These are phyloP conservation scores for Channa striata DNA, from an alignment of 2,797 vertebrate genomes.

Conservation along the genomic window DNA sequence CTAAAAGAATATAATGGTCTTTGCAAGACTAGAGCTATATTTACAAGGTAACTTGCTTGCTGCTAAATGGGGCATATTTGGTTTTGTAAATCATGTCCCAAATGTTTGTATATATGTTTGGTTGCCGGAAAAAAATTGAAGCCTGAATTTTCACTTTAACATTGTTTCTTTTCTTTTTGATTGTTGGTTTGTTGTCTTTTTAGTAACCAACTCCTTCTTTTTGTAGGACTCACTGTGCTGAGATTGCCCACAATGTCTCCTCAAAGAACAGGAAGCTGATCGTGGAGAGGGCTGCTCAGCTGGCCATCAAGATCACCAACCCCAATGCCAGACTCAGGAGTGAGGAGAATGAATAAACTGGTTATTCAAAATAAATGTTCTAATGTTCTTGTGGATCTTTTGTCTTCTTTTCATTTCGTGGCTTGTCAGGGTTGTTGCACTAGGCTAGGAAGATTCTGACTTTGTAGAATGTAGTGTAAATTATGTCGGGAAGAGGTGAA, in stretches of 20 bases:
- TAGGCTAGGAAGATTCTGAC: background rate
- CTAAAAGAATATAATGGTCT: background rate
- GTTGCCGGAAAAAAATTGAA: background rate
- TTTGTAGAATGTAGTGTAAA: background rate
- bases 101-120: no score
- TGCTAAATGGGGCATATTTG: no score
- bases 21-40: background rate
- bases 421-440: background rate
- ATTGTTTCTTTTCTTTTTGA: background rate
- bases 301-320: constrained; percentile 98
- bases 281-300: constrained; percentile 95
- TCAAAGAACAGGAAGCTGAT: constrained; percentile 99
- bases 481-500: background rate
- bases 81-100: no score
- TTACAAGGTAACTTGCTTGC: no score
- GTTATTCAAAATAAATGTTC: constrained; percentile 87
- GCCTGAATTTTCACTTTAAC: background rate
- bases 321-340: constrained; percentile 98
- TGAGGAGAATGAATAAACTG: constrained; percentile 95
- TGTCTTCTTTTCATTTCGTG: background rate
- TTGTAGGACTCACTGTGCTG: constrained; percentile 93
- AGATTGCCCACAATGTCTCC: constrained; percentile 98
- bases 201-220: background rate
- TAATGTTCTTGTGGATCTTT: constrained; percentile 42
- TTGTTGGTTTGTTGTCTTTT: background rate